Percentiles rank a stretch among this genome's conserved stretches.
Evolutionary conservation across 2,797 vertebrate species (phyloP).

Genomic region (Tragopan temminckii): DNA sequence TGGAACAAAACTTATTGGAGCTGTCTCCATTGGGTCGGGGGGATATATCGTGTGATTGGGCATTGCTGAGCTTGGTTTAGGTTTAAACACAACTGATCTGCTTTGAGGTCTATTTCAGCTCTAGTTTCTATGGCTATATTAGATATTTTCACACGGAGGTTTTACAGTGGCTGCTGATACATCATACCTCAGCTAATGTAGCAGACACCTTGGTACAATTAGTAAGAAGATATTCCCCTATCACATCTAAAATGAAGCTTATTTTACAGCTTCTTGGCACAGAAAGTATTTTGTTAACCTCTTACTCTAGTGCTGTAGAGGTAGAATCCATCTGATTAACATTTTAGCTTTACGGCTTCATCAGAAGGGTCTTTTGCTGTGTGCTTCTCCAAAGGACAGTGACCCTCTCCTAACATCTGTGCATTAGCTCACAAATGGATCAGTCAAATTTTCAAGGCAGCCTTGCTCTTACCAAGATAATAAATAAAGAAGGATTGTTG

Average conservation of each 20-base stretch:
- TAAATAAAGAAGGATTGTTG: neutral
- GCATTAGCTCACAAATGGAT: neutral
- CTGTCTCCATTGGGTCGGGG: neutral
- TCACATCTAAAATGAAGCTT: conserved; percentile 55
- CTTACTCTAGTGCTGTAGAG: conserved; percentile 29
- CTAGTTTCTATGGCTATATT: conserved; percentile 3
- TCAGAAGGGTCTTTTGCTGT: conserved; percentile 20
- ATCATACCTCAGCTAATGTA: conserved; percentile 35
- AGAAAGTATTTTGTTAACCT: conserved; percentile 68
- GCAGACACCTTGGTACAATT: conserved; percentile 53
- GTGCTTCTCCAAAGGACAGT: neutral
- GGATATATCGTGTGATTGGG: neutral
- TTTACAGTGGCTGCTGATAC: conserved; percentile 29
- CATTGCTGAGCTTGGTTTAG: neutral
- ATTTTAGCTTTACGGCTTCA: conserved; percentile 32
- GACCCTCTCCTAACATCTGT: neutral
- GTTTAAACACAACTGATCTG: neutral
- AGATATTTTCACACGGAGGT: conserved; percentile 45
- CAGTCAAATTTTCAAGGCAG: neutral
- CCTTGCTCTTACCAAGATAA: neutral
- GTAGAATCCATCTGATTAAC: conserved; percentile 69
- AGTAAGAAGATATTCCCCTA: conserved; percentile 71
- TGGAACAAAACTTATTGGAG: neutral
- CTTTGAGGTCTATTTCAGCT: neutral
- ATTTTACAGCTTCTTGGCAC: conserved; percentile 58